Evolutionary conservation across 2,113 vertebrate genomes (phyloP).

Genomic region (Phalacrocorax carbo): DNA sequence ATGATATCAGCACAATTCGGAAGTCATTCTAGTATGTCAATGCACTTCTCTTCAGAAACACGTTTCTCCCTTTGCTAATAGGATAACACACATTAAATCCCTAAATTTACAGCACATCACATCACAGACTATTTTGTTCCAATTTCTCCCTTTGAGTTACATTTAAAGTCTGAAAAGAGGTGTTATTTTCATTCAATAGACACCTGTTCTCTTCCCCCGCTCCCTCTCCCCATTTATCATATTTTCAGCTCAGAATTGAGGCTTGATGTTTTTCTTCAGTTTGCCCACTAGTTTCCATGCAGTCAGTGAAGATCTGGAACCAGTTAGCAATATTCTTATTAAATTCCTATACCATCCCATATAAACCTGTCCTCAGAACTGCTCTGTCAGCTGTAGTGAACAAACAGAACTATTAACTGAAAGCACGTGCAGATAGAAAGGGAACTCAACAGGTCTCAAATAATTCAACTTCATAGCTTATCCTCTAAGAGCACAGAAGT

Average conservation of each 20-base stretch:
- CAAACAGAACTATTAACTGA: no score
- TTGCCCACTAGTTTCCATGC: background rate
- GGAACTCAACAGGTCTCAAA: background rate
- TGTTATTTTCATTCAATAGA: background rate
- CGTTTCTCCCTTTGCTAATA: background rate
- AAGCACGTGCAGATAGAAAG: no score
- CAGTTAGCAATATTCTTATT: no score
- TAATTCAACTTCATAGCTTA: background rate
- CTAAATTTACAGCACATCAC: background rate
- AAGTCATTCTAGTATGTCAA: background rate
- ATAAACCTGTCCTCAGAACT: no score
- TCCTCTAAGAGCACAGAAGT: background rate
- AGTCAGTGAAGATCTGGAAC: no score
- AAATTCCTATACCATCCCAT: no score
- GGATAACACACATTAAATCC: background rate
- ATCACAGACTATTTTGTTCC: background rate
- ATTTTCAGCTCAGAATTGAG: background rate
- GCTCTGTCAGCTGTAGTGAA: no score
- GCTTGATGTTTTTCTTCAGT: background rate
- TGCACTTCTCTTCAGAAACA: background rate
- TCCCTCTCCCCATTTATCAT: background rate
- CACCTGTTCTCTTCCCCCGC: background rate
- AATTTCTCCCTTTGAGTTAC: background rate
- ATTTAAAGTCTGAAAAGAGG: background rate
- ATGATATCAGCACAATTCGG: background rate